Base-by-base conservation (phyloP, 2,888 invertebrate species). In the Amiota communis region DNA sequence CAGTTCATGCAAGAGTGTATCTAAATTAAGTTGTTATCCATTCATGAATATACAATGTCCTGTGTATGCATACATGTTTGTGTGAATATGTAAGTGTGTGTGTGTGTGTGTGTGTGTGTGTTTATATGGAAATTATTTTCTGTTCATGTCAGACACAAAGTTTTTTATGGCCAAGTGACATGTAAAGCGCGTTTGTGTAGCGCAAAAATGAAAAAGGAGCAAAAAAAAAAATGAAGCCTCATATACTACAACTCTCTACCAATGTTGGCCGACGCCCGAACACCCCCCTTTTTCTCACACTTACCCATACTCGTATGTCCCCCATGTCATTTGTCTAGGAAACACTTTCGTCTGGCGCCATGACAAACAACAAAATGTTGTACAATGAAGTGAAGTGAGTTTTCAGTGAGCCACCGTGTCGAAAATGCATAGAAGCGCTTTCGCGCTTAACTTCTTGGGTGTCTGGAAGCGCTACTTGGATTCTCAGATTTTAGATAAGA, bases 151-250 rank as follows among this genome's bases (percentile, higher is more conserved):
- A 87, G 87, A 87, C 85, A 81, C 84, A 81, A 86, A 87, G 79
- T 84, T 82, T 84, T 87, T 87, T 87, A 87, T 87, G 83, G 81
- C 87, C 87, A 80, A 86, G 82, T 88, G 87, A 87, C 87, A 87
- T 87, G 87, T 84, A 83, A 83, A 71, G 77, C 80, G 67, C 67
- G 20, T 13, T 13, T 46, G 13, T 46, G n/a, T 47, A 53, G 20
- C 59, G 36, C 59, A 20, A 59, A 59, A 59, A 59, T 20, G 20
- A 10, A n/a, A 53, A 2, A 13, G 15, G 53, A 20, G 17, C 20
- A 20, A 20, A 15, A 11, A 11, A 59, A 59, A 15, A 53, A 13
- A 13, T 9, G 13, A 15, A 8, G 53, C 53, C 53, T 15, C 53
- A 12, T 15, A 53, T 15, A 15, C 17, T 20, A 17, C 57, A 15